These are phyloP conservation scores for Etheostoma perlongum DNA, from an alignment of 2,797 vertebrate species.

Conservation along the genomic window DNA sequence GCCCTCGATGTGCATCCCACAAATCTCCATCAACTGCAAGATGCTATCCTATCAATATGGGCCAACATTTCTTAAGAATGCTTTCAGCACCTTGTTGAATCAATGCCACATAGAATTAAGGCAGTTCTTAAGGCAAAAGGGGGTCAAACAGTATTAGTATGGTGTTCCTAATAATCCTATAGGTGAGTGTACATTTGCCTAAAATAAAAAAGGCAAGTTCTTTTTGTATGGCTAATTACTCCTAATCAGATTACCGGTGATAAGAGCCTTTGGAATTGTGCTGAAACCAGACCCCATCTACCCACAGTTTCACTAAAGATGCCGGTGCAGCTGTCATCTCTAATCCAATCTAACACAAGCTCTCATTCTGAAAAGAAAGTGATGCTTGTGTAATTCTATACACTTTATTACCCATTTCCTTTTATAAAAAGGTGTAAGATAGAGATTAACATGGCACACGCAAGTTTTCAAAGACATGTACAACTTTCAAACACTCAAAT, in stretches of 20 bases:
- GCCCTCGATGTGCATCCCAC: too few relatives aligned
- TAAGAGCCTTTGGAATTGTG: conserved; percentile 24
- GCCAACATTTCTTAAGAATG: too few relatives aligned
- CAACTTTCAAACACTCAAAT: neutral
- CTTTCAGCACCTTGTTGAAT: too few relatives aligned
- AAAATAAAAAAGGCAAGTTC: conserved; percentile 23
- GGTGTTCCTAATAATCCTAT: too few relatives aligned
- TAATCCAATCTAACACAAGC: conserved; percentile 5
- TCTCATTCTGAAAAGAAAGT: conserved; percentile 11
- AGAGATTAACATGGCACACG: neutral
- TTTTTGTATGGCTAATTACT: conserved; percentile 24
- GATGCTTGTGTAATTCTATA: neutral
- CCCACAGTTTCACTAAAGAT: conserved; percentile 22
- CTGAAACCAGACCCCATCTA: conserved; percentile 5
- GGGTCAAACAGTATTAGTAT: too few relatives aligned
- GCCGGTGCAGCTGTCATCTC: conserved; percentile 16
- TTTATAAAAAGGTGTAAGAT: neutral
- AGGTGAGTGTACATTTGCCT: neutral
- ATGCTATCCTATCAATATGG: too few relatives aligned
- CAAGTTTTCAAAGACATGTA: neutral
- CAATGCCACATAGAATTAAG: too few relatives aligned
- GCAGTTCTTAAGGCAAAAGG: too few relatives aligned
- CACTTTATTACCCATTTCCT: neutral
- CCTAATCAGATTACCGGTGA: conserved; percentile 26
- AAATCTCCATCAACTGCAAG: too few relatives aligned